Conservation (phyloP, 2,113 vertebrate genomes). For the Haemorhous mexicanus region DNA sequence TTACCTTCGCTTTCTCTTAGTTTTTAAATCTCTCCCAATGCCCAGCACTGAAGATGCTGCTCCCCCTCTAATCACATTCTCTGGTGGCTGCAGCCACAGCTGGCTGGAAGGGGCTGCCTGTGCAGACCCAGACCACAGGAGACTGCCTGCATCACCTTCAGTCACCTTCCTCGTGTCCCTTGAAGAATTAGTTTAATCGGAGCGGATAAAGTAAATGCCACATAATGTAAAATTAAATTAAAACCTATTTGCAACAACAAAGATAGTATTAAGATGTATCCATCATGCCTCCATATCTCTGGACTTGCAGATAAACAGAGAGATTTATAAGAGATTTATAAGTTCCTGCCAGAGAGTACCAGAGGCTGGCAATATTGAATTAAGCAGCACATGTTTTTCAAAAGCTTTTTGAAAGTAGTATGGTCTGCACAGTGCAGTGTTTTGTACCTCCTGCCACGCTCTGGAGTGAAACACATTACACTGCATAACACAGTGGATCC, state of each 20-base stretch:
- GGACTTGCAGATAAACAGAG: conserved; percentile 42
- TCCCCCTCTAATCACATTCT: conserved; percentile 44
- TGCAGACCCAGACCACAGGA: conserved; percentile 40
- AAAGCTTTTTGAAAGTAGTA: conserved; percentile 18
- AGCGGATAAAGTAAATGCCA: conserved; percentile 53
- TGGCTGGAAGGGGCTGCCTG: background rate
- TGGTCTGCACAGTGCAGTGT: background rate
- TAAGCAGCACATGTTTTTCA: conserved; percentile 48
- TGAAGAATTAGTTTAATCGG: conserved; percentile 62
- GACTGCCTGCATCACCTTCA: conserved; percentile 62
- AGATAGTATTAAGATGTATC: conserved; percentile 46
- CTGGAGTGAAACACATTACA: background rate
- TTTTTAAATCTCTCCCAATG: conserved; percentile 44
- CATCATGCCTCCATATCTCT: conserved; percentile 40
- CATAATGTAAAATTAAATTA: conserved; percentile 50
- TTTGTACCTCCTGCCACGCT: background rate
- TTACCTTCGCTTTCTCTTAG: conserved; percentile 62
- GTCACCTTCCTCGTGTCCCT: conserved; percentile 45
- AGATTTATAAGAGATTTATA: conserved; percentile 35
- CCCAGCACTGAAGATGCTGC: background rate
- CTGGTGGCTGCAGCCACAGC: background rate
- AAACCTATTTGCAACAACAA: conserved; percentile 46
- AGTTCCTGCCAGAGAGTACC: conserved; percentile 20
- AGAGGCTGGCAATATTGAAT: conserved; percentile 48
- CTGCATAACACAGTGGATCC: background rate